phyloP scores from a whole-genome alignment of 2,888 invertebrate genomes.

The Philereme transversata region DNA sequence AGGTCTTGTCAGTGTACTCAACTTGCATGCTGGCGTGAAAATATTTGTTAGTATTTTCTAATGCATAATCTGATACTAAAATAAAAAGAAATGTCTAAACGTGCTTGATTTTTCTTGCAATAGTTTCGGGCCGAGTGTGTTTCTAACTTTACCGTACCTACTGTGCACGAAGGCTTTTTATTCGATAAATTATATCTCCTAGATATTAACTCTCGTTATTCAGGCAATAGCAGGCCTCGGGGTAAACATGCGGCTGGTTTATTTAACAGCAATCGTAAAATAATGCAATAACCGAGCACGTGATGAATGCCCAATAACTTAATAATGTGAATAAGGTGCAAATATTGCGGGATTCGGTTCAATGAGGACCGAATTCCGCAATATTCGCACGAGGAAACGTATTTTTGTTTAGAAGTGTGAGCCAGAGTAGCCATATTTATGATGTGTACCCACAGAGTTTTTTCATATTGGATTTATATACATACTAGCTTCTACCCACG shows the following conservation, averaged over 20 bases:
- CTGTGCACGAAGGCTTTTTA: too few relatives aligned
- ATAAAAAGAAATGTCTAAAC: too few relatives aligned
- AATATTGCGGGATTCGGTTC: slow-evolving; percentile 8
- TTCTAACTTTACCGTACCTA: too few relatives aligned
- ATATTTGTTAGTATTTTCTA: too few relatives aligned
- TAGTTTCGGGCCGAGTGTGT: neutral
- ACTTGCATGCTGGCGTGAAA: too few relatives aligned
- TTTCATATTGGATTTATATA: too few relatives aligned
- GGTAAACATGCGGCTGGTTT: slow-evolving; percentile 28
- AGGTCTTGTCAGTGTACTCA: too few relatives aligned
- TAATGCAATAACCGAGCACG: slow-evolving; percentile 23
- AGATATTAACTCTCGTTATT: slow-evolving; percentile 9
- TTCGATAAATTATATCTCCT: neutral
- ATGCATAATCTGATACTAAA: too few relatives aligned
- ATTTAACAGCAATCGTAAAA: slow-evolving; percentile 37
- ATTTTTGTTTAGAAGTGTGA: neutral
- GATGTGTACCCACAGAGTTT: too few relatives aligned
- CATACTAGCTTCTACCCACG: too few relatives aligned
- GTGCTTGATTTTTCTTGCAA: too few relatives aligned
- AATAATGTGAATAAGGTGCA: slow-evolving; percentile 12
- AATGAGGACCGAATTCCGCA: neutral
- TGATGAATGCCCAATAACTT: slow-evolving; percentile 28
- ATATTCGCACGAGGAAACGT: neutral
- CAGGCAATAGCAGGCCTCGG: slow-evolving; percentile 4
- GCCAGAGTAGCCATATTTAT: too few relatives aligned